Base-by-base conservation (phyloP, 2,888 invertebrate genomes). In the Sminthurides aquaticus region DNA sequence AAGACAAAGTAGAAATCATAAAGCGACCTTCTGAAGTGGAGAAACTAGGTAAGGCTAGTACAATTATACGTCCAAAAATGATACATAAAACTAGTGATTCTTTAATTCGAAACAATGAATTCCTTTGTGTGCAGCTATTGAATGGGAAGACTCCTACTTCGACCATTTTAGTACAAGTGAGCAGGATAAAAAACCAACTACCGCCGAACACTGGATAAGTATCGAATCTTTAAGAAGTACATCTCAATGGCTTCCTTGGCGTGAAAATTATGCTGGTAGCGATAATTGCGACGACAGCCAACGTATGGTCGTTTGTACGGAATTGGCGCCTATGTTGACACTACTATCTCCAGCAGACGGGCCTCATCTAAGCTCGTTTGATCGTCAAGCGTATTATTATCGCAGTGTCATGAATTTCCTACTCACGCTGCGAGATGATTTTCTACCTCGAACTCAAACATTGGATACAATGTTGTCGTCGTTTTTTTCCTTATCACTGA, bases 361-460 rank as follows among this genome's bases (percentile, higher is more conserved):
- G 1, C 60, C 65, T 15, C 60, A 57, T 29, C 57, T 71, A 2
- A 48, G 63, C 1, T 56, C 64, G 8, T 70, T 70, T 62, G 71
- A 71, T 34, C 57, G 66, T 54, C 64, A 68, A 34, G 62, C 74
- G 8, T 62, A 54, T 1, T 49, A 70, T 49, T 74, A 72, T 54
- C 62, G 74, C 3, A 69, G 70, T 48, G 60, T 72, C 15, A 58
- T 74, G 1, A 74, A 72, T 55, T 71, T 65, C 27, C 22, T 74
- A n/a, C 25, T 69, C 11, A 58, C 66, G 1, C 54, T 74, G 1
- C 61, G 66, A 52, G 71, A 74, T 62, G 74, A 74, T 54, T 74
- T 74, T 57, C 54, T 70, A 0, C 70, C 72, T 0, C 66, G 67
- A 27, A 72, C 72, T n/a, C 71, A 74, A 58, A 69, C 71, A 15